phyloP scores from a whole-genome alignment of 2,797 vertebrate species.

The Harpagifer antarcticus region DNA sequence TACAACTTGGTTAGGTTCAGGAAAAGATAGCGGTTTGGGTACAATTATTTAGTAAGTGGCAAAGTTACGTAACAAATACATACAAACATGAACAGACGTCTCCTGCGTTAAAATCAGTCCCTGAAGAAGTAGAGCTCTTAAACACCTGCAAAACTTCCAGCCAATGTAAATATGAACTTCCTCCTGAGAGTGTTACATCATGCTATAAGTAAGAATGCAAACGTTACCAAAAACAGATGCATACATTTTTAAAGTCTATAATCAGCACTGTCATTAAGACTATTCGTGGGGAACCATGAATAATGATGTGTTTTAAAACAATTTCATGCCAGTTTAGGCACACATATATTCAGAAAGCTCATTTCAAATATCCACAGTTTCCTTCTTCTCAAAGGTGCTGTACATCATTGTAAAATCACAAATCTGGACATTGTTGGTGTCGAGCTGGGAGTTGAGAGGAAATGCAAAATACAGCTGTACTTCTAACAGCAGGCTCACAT shows the following conservation, averaged over 20 bases:
- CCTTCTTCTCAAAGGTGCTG: conserved; percentile 51
- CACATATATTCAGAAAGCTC: conserved; percentile 5
- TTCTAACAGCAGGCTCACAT: conserved; percentile 40
- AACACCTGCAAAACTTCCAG: conserved; percentile 6
- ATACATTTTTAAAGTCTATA: not conserved
- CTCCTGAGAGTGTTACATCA: not conserved
- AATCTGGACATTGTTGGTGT: conserved; percentile 49
- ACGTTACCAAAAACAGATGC: conserved; percentile 10
- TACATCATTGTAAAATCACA: conserved; percentile 60
- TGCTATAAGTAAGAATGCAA: not conserved
- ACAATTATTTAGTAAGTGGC: too few species aligned
- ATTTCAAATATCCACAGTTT: conserved; percentile 32
- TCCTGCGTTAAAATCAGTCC: not conserved
- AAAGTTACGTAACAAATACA: too few species aligned
- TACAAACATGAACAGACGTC: too few species aligned
- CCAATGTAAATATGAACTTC: conserved; percentile 1
- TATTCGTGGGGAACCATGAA: conserved; percentile 4
- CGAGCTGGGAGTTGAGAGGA: conserved; percentile 69
- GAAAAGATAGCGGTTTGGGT: too few species aligned
- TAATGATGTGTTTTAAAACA: conserved; percentile 1
- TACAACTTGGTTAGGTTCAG: too few species aligned
- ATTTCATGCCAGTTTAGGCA: conserved; percentile 2
- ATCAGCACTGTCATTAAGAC: conserved; percentile 7
- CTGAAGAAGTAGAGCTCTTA: conserved; percentile 2
- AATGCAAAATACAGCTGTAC: conserved; percentile 78